Conservation (phyloP, 2,888 invertebrate species). For the Seira musarum region DNA sequence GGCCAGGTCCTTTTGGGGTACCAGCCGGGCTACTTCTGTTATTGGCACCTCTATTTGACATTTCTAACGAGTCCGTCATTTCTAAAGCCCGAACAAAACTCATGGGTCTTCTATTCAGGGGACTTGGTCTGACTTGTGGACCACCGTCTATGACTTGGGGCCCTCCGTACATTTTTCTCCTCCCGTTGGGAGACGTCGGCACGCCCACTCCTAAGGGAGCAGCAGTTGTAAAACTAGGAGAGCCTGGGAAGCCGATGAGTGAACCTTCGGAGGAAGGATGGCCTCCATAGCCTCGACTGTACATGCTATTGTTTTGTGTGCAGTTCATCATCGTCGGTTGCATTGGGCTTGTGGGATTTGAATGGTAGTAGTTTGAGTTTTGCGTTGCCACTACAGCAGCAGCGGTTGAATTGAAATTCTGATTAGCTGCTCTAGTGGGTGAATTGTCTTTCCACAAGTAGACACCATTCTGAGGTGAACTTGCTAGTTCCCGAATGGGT, state of each 20-base stretch:
- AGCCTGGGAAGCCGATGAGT: constrained; percentile 64
- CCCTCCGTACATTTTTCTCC: constrained; percentile 73
- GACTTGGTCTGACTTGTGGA: constrained; percentile 72
- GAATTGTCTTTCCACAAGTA: constrained; percentile 87
- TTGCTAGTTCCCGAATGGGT: constrained; percentile 89
- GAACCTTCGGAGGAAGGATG: constrained; percentile 55
- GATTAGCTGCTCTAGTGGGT: constrained; percentile 76
- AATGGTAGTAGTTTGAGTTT: constrained; percentile 75
- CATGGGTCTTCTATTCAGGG: constrained; percentile 84
- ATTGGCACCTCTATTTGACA: constrained; percentile 73
- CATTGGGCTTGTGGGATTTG: constrained; percentile 84
- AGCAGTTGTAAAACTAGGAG: constrained; percentile 56
- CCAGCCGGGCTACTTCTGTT: constrained; percentile 68
- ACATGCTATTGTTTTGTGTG: constrained; percentile 70
- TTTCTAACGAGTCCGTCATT: constrained; percentile 91
- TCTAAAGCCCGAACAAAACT: constrained; percentile 91
- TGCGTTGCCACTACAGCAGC: constrained; percentile 12
- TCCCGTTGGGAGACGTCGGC: constrained; percentile 80
- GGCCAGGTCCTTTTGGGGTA: constrained; percentile 67
- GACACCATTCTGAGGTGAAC: constrained; percentile 87
- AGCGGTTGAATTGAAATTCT: constrained; percentile 68
- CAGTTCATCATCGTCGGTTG: constrained; percentile 72
- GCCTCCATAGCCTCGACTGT: constrained; percentile 70
- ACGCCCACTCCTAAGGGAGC: constrained; percentile 74
- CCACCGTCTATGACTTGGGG: constrained; percentile 73